These are phyloP conservation scores for Gnathonemus echidnorhynchus DNA, from an alignment of 2,113 vertebrate genomes.

Conservation along the genomic window DNA sequence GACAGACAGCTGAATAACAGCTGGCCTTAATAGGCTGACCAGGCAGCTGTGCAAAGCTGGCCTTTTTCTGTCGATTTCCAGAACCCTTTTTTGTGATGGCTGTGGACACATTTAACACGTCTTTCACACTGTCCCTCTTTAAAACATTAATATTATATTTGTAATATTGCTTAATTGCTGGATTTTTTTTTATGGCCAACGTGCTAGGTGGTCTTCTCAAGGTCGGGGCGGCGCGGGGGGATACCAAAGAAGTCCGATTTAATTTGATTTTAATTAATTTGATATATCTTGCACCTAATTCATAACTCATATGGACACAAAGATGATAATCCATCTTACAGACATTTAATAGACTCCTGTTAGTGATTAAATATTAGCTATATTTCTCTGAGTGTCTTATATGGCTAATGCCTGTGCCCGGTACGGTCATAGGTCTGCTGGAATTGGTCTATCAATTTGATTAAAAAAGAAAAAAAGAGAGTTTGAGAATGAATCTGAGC, in stretches of 20 bases:
- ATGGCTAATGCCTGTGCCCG: background rate
- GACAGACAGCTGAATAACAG: background rate
- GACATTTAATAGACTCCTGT: conserved; percentile 22
- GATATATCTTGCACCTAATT: conserved; percentile 8
- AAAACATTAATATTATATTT: background rate
- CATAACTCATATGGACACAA: background rate
- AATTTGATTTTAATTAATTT: conserved; percentile 4
- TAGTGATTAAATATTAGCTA: background rate
- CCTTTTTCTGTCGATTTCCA: background rate
- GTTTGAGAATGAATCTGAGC: background rate
- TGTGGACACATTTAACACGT: background rate
- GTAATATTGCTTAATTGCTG: background rate
- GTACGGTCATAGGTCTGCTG: background rate
- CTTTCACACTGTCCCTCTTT: background rate
- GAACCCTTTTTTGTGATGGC: background rate
- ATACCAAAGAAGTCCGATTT: background rate
- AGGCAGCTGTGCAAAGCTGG: background rate
- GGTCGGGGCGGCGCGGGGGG: background rate
- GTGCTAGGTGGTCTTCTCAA: background rate
- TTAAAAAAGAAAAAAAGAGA: background rate
- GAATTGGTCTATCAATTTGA: background rate
- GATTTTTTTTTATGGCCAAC: background rate
- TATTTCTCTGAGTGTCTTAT: background rate
- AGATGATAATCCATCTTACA: conserved; percentile 13
- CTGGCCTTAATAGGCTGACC: background rate